A percentile compares a stretch with the other conserved stretches of the same genome.
Conservation (phyloP, 2,888 invertebrate species). For the Ornithoptera alexandrae region DNA sequence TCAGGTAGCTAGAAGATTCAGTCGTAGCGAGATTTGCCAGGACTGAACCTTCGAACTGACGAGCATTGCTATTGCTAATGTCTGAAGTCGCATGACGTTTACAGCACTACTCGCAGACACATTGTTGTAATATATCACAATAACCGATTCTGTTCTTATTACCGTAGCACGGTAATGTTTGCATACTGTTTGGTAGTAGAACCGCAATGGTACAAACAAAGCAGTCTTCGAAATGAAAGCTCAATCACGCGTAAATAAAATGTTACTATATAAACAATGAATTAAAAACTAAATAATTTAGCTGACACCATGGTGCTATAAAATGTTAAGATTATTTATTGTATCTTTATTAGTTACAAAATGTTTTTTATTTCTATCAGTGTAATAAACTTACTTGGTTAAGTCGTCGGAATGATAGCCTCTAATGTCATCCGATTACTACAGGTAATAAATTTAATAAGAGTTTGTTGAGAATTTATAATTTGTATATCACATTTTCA, state of each 20-base stretch:
- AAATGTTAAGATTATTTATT: background rate
- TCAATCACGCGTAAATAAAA: background rate
- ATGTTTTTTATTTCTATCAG: too few relatives aligned
- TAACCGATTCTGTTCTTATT: background rate
- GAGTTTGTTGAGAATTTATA: too few relatives aligned
- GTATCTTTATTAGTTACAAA: background rate
- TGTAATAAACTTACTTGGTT: too few relatives aligned
- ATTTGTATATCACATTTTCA: too few relatives aligned
- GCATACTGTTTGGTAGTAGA: background rate
- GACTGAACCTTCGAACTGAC: too few relatives aligned
- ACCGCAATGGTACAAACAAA: background rate
- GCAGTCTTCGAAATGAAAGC: background rate
- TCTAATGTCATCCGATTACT: background rate
- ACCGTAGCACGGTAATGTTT: background rate
- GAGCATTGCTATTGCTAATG: too few relatives aligned
- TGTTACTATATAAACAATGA: background rate
- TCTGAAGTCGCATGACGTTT: too few relatives aligned
- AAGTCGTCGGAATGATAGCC: background rate
- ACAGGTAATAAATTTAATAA: background rate
- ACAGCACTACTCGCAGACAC: too few relatives aligned
- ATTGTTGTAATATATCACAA: too few relatives aligned
- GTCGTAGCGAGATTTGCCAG: too few relatives aligned
- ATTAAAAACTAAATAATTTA: slow-evolving; percentile 32
- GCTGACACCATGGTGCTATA: slow-evolving; percentile 70
- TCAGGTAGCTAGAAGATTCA: background rate